Conservation (phyloP, 1,140 invertebrate genomes). For the Scaptodrosophila lebanonensis region DNA sequence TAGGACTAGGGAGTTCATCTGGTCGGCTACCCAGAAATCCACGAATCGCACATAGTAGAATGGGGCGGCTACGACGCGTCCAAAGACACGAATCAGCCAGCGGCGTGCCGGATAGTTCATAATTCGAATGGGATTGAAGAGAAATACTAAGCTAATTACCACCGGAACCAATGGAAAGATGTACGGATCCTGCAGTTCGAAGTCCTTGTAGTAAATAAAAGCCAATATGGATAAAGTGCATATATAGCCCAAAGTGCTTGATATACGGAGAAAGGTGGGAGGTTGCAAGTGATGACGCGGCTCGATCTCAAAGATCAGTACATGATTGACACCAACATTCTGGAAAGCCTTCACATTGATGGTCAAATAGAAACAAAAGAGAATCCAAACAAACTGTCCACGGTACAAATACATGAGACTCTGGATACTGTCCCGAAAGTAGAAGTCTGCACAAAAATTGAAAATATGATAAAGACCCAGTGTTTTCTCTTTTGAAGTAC, state of each 20-base stretch:
- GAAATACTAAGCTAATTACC: constrained; percentile 78
- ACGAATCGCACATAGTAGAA: constrained; percentile 91
- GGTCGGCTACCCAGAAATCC: constrained; percentile 96
- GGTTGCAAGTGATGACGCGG: constrained; percentile 83
- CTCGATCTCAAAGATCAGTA: constrained; percentile 88
- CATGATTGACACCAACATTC: constrained; percentile 86
- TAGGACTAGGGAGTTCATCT: constrained; percentile 88
- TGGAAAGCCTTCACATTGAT: constrained; percentile 86
- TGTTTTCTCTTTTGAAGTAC: neutral
- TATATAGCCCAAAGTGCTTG: constrained; percentile 82
- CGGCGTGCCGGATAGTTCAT: constrained; percentile 79
- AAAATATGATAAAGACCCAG: constrained; percentile 47
- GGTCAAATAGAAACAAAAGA: constrained; percentile 82
- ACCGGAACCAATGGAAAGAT: constrained; percentile 81
- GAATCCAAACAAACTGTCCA: constrained; percentile 81
- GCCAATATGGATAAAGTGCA: constrained; percentile 79
- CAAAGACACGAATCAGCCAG: constrained; percentile 65
- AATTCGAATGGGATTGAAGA: constrained; percentile 83
- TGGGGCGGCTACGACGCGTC: constrained; percentile 85
- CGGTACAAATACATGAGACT: constrained; percentile 79
- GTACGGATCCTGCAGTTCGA: constrained; percentile 79
- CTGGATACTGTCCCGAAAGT: constrained; percentile 28
- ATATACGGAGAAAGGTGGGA: constrained; percentile 83
- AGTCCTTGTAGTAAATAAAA: constrained; percentile 78
- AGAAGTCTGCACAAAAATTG: constrained; percentile 39